A percentile compares a stretch with the other conserved stretches of the same genome.
Conservation (phyloP, 2,888 invertebrate genomes). For the Agrypnus murinus region DNA sequence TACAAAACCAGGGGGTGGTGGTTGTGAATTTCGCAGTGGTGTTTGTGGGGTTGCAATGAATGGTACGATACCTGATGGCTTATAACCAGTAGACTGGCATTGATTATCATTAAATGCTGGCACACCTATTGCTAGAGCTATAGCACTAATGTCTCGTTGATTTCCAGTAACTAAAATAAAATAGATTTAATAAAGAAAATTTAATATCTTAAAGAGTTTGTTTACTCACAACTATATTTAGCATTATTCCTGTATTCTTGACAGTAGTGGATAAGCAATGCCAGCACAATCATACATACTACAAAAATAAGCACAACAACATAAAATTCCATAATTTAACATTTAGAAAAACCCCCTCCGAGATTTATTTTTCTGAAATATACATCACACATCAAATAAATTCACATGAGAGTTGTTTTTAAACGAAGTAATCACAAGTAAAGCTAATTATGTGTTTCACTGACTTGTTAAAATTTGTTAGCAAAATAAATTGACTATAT, state of each 20-base stretch:
- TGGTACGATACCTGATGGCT: background rate
- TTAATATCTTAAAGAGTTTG: background rate
- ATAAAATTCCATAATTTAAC: slow-evolving; percentile 29
- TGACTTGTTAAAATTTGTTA: slow-evolving; percentile 4
- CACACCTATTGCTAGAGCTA: slow-evolving; percentile 31
- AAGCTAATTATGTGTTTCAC: background rate
- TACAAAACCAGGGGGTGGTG: background rate
- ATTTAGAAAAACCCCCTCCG: background rate
- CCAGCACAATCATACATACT: slow-evolving; percentile 38
- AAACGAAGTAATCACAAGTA: background rate
- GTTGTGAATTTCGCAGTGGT: slow-evolving; percentile 1
- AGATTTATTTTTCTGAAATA: background rate
- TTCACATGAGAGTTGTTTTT: background rate
- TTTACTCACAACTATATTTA: slow-evolving; percentile 34
- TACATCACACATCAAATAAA: background rate
- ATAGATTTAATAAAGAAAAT: background rate
- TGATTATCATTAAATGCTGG: slow-evolving; percentile 3
- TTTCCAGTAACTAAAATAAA: slow-evolving; percentile 30
- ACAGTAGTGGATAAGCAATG: slow-evolving; percentile 36
- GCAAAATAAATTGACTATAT: slow-evolving; percentile 28
- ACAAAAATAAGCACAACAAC: slow-evolving; percentile 36
- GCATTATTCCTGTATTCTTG: slow-evolving; percentile 26
- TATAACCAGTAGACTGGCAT: background rate
- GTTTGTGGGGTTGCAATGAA: background rate
- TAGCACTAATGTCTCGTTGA: slow-evolving; percentile 28